Evolutionary conservation across 1,140 invertebrate genomes (phyloP), one percentile per base, ranked within the genome.

Genomic region (Aphelenchoides avenae): DNA sequence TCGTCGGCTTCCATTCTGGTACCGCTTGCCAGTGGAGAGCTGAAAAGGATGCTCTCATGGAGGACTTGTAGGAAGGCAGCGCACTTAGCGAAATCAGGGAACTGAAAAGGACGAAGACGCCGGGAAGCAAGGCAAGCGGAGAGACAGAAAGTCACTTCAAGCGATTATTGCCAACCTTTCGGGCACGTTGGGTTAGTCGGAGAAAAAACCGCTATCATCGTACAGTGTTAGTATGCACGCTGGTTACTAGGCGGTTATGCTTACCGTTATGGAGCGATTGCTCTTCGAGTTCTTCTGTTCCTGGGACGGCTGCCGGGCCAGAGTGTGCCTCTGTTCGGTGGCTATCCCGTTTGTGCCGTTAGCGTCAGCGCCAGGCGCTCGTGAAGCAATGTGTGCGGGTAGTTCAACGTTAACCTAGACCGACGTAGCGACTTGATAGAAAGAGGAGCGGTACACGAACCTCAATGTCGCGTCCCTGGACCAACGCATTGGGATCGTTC

Each of bases 1-100:
- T 22, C 29, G 30, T 47, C 55, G 51, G 34, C 39, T 70, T 36
- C 63, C 63, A 29, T 65, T 65, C 20, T 65, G 63, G 51, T 65
- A 65, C 13, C 59, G 47, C 46, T 68, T 59, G 18, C 57, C 57
- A 2, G 64, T 65, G 1, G 61, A 69, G 18, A 65, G 34, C 66
- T 36, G 30, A 46, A 49, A 22, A 56, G 39, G 33, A 57, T 24
- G 18, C 30, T 27, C 39, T 13, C n/a, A 37, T 13, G 42, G 24
- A 5, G n/a, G n/a, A n/a, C n/a, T n/a, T n/a, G n/a, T n/a, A n/a
- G n/a, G n/a, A n/a, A n/a, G n/a, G n/a, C n/a, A n/a, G n/a, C n/a
- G n/a, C n/a, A n/a, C n/a, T n/a, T n/a, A n/a, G n/a, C n/a, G n/a
- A n/a, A 42, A 42, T n/a, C n/a, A 42, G 5, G 42, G n/a, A 18